Evolutionary conservation across 2,888 invertebrate genomes (phyloP), one percentile per base, ranked within the genome.

Genomic region (Leptopterna dolabrata): DNA sequence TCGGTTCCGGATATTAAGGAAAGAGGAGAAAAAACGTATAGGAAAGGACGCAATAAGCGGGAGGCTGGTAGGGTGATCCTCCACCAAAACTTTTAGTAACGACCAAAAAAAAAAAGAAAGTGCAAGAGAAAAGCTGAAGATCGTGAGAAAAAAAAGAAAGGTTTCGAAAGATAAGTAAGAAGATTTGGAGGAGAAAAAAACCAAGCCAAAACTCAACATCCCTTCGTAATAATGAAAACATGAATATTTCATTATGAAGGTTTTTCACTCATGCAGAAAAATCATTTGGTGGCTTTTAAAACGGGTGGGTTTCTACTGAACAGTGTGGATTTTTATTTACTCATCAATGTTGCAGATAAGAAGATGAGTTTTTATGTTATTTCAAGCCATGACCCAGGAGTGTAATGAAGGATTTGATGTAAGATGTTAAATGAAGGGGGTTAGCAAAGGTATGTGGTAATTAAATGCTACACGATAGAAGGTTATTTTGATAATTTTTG

Each of bases 21-120:
- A 27, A 19, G 30, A 29, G 70, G 51, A 63, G 76, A 45, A 36
- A 24, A 82, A 76, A 76, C n/a, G 41, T 16, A 55, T 51, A 51
- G 51, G 78, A 80, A 9, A 45, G 71, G 83, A 83, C 43, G 83
- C 83, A 70, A 41, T 43, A 83, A 81, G 81, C 81, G 24, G 43
- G 43, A 55, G 14, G 81, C 9, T 19, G 36, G 19, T 73, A 29
- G 29, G 71, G 71, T 29, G 13, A 55, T 29, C 83, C 63, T 41
- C 83, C 83, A 83, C 83, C 83, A 70, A 43, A 78, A 63, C 9
- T 83, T n/a, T 83, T 63, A 47, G 81, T 81, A 55, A 16, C 24
- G 30, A 41, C 30, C 63, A 19, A 83, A 63, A 83, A 24, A 81
- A 7, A 83, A 63, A 83, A 24, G 55, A 7, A 80, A 55, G 51